These are phyloP conservation scores for Melanerpes aurifrons DNA, from an alignment of 2,113 vertebrate genomes.

Conservation along the genomic window DNA sequence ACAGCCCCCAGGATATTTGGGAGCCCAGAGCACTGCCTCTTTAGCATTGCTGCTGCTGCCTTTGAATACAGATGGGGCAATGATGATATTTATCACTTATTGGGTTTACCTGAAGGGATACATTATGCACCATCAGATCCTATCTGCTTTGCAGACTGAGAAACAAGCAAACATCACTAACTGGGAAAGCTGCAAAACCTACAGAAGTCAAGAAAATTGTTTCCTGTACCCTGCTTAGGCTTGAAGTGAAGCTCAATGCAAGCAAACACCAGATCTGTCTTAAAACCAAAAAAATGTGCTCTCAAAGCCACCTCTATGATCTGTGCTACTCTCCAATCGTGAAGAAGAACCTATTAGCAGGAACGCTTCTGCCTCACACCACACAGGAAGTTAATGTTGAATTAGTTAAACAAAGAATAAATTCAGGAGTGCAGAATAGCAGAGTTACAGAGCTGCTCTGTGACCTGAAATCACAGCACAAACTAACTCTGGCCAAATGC, in stretches of 20 bases:
- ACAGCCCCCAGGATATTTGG: not conserved
- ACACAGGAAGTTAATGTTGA: not conserved
- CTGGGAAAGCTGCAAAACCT: not conserved
- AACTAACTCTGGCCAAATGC: not conserved
- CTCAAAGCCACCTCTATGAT: not conserved
- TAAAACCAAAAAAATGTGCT: not conserved
- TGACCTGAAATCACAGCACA: not conserved
- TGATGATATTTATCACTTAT: not conserved
- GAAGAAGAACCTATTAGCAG: not conserved
- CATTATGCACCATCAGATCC: rapidly evolving
- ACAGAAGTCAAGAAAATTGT: not conserved
- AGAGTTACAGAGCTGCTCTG: not conserved
- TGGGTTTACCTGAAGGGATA: not conserved
- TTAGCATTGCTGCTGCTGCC: not conserved
- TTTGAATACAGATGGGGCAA: not conserved
- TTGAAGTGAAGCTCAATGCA: not conserved
- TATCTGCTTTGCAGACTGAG: not conserved
- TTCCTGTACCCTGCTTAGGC: not conserved
- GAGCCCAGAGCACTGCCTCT: not conserved
- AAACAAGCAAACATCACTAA: not conserved
- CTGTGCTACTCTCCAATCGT: not conserved
- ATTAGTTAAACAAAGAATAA: not conserved
- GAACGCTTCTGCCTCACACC: not conserved
- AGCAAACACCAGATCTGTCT: not conserved
- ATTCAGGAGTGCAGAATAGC: not conserved